Base-by-base conservation (phyloP, 2,888 invertebrate genomes). In the Phasia obesa region DNA sequence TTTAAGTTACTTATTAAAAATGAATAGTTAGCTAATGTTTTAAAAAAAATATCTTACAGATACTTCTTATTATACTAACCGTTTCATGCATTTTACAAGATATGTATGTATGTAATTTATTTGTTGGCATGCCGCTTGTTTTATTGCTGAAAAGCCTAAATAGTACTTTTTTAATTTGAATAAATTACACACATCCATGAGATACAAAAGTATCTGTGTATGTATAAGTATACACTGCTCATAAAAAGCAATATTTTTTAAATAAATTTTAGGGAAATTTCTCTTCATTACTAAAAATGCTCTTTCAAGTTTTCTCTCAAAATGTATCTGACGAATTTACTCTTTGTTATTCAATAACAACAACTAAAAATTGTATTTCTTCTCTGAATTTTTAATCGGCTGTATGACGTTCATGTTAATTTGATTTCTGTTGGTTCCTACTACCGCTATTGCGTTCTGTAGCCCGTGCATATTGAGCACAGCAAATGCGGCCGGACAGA, bases 401-500 rank as follows among this genome's bases (percentile, higher is more conserved):
- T 67, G 53, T 73, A 78, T 82, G 83, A 79, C 83, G 79, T 71
- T 79, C 70, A 83, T 67, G 71, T 83, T 79, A 75, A 75, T 83
- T 83, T 79, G 64, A 62, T 78, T 70, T 70, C 55, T 1, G 0
- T 35, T 35, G 2, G 31, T 71, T 73, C 31, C 55, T 73, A 38
- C 47, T 64, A 23, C 27, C 62, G 49, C 25, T 78, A 47, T 42
- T 44, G 60, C 47, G 55, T 77, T 74, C 51, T 81, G 38, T 51
- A 49, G 67, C 67, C 44, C 17, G 5, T 60, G 9, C 44, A 57
- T 71, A 53, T 64, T 74, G 15, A 69, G 51, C 55, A 44, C 9
- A 47, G 9, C 2, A 11, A 19, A 7, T 25, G 38, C 35, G 11
- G 9, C 11, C 15, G 13, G 27, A 55, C 59, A 47, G 25, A 67